A percentile compares a stretch with the other conserved stretches of the same genome.
Conservation (phyloP, 2,888 invertebrate species). For the Prionchulus punctatus region DNA sequence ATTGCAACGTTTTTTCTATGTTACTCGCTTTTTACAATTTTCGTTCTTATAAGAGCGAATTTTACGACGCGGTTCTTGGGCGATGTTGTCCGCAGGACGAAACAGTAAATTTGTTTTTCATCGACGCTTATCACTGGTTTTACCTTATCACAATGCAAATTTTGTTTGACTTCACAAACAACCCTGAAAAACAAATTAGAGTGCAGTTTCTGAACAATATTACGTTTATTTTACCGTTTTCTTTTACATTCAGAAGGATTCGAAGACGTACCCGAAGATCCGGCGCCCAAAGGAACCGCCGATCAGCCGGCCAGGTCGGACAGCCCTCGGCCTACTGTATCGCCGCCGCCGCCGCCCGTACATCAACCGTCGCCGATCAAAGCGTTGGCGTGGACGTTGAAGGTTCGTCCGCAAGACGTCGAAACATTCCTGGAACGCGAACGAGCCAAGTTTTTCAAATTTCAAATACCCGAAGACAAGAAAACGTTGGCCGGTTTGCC, state of each 20-base stretch:
- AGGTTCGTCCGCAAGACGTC: conserved; percentile 84
- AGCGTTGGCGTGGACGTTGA: conserved; percentile 85
- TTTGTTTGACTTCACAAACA: too few species aligned
- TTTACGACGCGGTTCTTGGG: too few species aligned
- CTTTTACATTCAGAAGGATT: conserved; percentile 10
- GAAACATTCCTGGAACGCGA: conserved; percentile 65
- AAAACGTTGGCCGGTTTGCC: conserved; percentile 83
- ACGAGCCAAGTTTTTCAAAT: conserved; percentile 40
- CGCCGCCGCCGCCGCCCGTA: neutral
- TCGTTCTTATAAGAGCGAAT: too few species aligned
- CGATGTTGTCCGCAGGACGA: too few species aligned
- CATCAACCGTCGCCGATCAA: conserved; percentile 15
- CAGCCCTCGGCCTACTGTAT: neutral
- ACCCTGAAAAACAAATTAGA: too few species aligned
- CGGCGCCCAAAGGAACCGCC: neutral
- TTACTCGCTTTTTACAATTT: too few species aligned
- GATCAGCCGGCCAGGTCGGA: neutral
- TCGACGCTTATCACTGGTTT: too few species aligned
- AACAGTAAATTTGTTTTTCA: too few species aligned
- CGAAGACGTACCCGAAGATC: neutral
- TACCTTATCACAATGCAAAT: too few species aligned
- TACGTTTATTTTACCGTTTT: too few species aligned
- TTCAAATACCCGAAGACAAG: conserved; percentile 61
- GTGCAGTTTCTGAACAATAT: too few species aligned
- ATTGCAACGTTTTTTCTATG: too few species aligned